These are phyloP conservation scores for Onychorhynchus coronatus DNA, from an alignment of 2,113 vertebrate genomes.

Conservation along the genomic window DNA sequence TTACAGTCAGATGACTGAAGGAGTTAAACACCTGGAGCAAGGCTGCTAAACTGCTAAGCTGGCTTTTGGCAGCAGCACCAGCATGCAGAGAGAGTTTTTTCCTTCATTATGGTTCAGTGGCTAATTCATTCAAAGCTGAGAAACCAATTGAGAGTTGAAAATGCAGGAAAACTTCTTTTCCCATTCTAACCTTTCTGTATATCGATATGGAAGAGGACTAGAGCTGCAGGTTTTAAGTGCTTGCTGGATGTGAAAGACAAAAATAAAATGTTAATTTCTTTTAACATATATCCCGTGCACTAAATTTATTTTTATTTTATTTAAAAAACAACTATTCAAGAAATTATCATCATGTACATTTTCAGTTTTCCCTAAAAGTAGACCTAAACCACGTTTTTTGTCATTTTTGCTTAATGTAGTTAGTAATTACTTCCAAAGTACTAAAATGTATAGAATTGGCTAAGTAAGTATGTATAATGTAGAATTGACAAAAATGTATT, in stretches of 20 bases:
- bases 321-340: neutral
- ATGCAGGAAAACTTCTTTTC: neutral
- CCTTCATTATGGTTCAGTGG: neutral
- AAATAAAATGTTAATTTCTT: neutral
- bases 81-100: neutral
- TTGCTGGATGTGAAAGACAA: neutral
- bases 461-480: neutral
- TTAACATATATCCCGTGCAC: neutral
- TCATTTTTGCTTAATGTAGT: neutral
- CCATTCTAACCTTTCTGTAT: neutral
- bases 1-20: neutral
- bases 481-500: neutral
- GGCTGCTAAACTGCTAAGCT: slow-evolving; percentile 7
- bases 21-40: slow-evolving; percentile 47
- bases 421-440: neutral
- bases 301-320: neutral
- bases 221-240: neutral
- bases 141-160: neutral
- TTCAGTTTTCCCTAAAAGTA: neutral
- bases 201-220: neutral
- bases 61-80: slow-evolving; percentile 26
- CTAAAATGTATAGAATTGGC: neutral
- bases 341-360: neutral
- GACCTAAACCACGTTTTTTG: neutral
- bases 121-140: slow-evolving; percentile 28